Percentiles rank a stretch among this genome's conserved stretches.
Evolutionary conservation across 2,797 vertebrate genomes (phyloP).

Genomic region (Erethizon dorsatum): DNA sequence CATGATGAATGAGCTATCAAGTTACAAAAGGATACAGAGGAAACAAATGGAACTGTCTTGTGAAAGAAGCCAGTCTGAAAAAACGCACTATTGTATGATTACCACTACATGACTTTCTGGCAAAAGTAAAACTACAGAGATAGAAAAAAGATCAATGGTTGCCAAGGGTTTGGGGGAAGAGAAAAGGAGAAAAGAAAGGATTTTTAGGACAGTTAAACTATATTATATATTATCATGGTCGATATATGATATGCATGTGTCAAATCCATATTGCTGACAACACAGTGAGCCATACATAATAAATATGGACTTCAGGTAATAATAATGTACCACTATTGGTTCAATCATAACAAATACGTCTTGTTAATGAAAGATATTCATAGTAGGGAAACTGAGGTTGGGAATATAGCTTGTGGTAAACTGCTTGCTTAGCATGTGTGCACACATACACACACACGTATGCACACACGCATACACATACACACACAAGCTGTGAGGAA

Average conservation of each 20-base stretch:
- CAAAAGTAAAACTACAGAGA: slow-evolving; percentile 37
- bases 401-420: not conserved
- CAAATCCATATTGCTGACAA: not conserved
- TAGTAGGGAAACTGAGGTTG: not conserved
- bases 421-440: not conserved
- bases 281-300: not conserved
- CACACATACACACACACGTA: no score
- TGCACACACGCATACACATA: no score
- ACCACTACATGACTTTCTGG: not conserved
- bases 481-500: not conserved
- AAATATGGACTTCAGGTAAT: not conserved
- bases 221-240: not conserved
- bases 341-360: not conserved
- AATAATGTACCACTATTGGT: not conserved
- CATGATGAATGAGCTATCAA: slow-evolving; percentile 9
- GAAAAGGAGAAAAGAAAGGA: not conserved
- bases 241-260: not conserved
- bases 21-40: not conserved
- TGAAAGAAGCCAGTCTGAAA: not conserved
- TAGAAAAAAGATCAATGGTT: not conserved
- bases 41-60: not conserved
- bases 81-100: not conserved
- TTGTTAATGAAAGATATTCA: not conserved
- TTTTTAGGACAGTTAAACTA: not conserved
- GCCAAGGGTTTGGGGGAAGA: not conserved